Conservation (phyloP, 2,888 invertebrate genomes). For the Dryadula phaetusa region DNA sequence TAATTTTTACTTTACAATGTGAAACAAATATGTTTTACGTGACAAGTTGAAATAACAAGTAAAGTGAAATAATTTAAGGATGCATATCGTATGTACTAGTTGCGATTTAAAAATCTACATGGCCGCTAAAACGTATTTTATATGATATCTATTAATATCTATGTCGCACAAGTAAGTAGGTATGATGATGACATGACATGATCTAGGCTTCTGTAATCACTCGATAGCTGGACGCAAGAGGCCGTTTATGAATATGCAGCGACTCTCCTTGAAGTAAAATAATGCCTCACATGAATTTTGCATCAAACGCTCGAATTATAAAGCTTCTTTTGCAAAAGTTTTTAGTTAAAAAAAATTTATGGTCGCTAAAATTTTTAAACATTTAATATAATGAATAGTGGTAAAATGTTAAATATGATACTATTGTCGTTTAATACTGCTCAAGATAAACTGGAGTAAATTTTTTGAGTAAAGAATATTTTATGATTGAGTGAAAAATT, state of each 20-base stretch:
- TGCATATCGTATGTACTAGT: neutral
- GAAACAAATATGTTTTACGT: neutral
- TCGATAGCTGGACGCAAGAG: slow-evolving; percentile 22
- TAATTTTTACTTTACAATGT: neutral
- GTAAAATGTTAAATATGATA: no score
- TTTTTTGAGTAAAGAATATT: no score
- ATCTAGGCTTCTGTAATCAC: slow-evolving; percentile 18
- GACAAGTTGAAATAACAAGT: neutral
- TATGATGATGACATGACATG: slow-evolving; percentile 17
- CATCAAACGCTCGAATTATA: slow-evolving; percentile 26
- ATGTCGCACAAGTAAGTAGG: slow-evolving; percentile 11
- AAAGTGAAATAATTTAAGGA: neutral
- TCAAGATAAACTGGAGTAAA: no score
- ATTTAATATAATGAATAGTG: no score
- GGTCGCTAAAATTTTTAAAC: no score
- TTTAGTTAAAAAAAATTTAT: no score
- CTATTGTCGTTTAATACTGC: no score
- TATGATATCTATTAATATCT: slow-evolving; percentile 1
- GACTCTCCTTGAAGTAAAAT: slow-evolving; percentile 25
- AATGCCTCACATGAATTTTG: slow-evolving; percentile 30
- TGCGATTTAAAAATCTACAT: neutral
- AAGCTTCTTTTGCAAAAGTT: slow-evolving; percentile 1
- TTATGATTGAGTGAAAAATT: neutral
- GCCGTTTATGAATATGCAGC: slow-evolving; percentile 27
- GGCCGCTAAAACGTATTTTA: neutral